These are phyloP conservation scores for Leptothorax acervorum DNA, from an alignment of 2,888 invertebrate species.

Conservation along the genomic window DNA sequence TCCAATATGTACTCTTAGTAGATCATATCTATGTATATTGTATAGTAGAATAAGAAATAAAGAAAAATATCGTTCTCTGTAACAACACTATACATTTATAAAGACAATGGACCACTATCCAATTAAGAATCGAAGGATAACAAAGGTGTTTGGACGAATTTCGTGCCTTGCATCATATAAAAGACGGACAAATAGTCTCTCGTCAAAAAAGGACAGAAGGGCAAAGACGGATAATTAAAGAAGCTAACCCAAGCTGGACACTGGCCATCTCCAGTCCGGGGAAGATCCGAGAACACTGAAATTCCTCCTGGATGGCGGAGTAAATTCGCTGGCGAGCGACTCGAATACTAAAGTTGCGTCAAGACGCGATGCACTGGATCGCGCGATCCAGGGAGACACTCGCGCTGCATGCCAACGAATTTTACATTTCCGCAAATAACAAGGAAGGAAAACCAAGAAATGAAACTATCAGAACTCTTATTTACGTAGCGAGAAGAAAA, in stretches of 20 bases:
- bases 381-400: constrained; percentile 18
- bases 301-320: constrained; percentile 64
- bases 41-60: background rate
- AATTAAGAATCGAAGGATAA: constrained; percentile 40
- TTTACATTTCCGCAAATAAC: constrained; percentile 76
- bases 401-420: constrained; percentile 75
- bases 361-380: constrained; percentile 47
- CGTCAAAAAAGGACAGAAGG: constrained; percentile 42
- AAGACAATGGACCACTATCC: background rate
- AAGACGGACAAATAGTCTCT: constrained; percentile 51
- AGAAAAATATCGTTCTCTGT: background rate
- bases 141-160: constrained; percentile 43
- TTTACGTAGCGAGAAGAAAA: background rate
- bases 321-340: constrained; percentile 67
- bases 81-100: background rate
- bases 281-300: constrained; percentile 55
- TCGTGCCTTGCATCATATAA: constrained; percentile 61
- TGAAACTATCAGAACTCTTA: constrained; percentile 23
- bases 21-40: background rate
- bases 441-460: constrained; percentile 9
- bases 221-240: constrained; percentile 77
- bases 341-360: constrained; percentile 73
- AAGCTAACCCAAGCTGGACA: constrained; percentile 77
- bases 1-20: background rate
- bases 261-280: constrained; percentile 63